Evolutionary conservation across 1,140 invertebrate genomes (phyloP).

Genomic region (Meteorus sp.): DNA sequence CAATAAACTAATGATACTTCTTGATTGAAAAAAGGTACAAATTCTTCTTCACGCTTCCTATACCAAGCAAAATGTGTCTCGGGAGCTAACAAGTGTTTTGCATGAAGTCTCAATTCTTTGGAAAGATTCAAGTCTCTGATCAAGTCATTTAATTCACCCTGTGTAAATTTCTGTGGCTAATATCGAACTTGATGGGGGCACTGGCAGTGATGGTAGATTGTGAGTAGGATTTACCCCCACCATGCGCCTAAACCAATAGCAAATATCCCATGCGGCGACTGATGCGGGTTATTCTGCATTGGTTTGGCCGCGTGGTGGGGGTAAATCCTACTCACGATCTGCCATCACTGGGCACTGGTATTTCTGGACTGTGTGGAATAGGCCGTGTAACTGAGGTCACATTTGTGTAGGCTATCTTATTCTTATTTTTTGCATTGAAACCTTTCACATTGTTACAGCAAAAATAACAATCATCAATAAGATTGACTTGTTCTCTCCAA

Average conservation of each 20-base stretch:
- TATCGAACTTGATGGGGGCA: background rate
- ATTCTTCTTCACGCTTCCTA: slow-evolving; percentile 22
- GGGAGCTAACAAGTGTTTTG: slow-evolving; percentile 21
- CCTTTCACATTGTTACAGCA: slow-evolving; percentile 34
- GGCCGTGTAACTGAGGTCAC: slow-evolving; percentile 8
- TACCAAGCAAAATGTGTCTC: slow-evolving; percentile 15
- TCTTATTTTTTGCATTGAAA: slow-evolving; percentile 31
- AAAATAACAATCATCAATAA: slow-evolving; percentile 37
- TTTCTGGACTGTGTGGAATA: background rate
- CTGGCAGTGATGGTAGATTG: too few relatives aligned
- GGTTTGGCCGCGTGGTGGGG: too few relatives aligned
- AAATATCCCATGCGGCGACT: too few relatives aligned
- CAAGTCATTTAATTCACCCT: slow-evolving; percentile 39
- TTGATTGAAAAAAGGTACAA: slow-evolving; percentile 20
- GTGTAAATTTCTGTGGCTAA: slow-evolving; percentile 15
- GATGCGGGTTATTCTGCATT: too few relatives aligned
- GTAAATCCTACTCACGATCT: too few relatives aligned
- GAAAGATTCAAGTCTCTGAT: slow-evolving; percentile 42
- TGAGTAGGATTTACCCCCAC: too few relatives aligned
- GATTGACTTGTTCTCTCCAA: slow-evolving; percentile 35
- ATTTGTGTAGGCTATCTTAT: slow-evolving; percentile 19
- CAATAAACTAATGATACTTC: slow-evolving; percentile 25
- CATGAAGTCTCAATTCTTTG: slow-evolving; percentile 38
- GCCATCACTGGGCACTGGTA: background rate
- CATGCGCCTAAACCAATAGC: too few relatives aligned